Base-by-base conservation (phyloP, 2,113 vertebrate species). In the Paracanthobrama guichenoti region DNA sequence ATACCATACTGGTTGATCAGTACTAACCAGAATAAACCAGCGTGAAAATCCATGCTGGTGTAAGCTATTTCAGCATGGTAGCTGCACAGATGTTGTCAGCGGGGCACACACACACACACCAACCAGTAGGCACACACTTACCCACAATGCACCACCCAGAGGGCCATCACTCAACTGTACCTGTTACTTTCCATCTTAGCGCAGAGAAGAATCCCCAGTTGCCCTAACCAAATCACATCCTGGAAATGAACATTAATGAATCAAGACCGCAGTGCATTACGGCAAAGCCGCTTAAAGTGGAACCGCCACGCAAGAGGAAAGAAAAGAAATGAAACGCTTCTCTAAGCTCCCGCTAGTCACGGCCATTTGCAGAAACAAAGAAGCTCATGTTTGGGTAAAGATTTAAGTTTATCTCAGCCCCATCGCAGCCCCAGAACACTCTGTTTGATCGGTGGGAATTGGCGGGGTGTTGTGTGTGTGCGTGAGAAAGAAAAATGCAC, bases 201-300 rank as follows among this genome's bases (percentile, higher is more conserved):
- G 89, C 91, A 64, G 77, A 85, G 88, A 86, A 89, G 89, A 88
- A 92, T 89, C 87, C 92, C 88, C 90, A 90, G 91, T 88, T 90
- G 88, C 28, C 42, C 72, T 79, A 59, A 80, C 78, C 86, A 89
- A 89, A 89, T 89, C 86, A 85, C 81, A 72, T 80, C 83, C 82
- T 81, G 86, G 81, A 89, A 86, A 84, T 86, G 79, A 89, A 90
- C 91, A 93, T 90, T 92, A 89, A 90, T 89, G 92, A 92, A 93
- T 91, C 90, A 86, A 81, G 86, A 83, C 88, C 83, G 84, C 88
- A 91, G 83, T 82, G 83, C 71, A 73, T 90, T 89, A 86, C 76
- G 50, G 78, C 83, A 90, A 89, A 86, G 85, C 66, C n/a, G 89
- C 89, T 91, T 92, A 90, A 81, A 85, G 84, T 46, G 64, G 81